Evolutionary conservation across 2,113 vertebrate genomes (phyloP).

Genomic region (Motacilla alba): DNA sequence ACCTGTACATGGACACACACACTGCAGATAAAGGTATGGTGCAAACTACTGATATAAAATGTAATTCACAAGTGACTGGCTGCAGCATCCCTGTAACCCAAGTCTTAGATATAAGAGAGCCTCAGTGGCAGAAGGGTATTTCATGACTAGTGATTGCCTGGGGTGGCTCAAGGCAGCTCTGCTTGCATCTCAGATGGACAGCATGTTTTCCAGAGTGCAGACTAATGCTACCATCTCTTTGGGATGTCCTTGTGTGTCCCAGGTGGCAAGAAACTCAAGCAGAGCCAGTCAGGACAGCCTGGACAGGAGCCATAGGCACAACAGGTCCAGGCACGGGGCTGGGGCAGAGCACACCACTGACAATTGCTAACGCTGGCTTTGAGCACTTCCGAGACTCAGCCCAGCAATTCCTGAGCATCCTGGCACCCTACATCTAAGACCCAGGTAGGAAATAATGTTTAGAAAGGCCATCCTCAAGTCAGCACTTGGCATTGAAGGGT

Average conservation of each 20-base stretch:
- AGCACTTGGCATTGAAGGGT: background rate
- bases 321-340: background rate
- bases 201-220: background rate
- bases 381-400: background rate
- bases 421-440: background rate
- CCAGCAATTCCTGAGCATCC: background rate
- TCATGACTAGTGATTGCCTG: background rate
- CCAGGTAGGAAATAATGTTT: background rate
- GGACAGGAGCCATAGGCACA: background rate
- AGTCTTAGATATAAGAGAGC: background rate
- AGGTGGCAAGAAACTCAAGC: background rate
- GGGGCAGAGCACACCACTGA: background rate
- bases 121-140: background rate
- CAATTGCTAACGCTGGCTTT: background rate
- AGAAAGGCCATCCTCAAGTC: background rate
- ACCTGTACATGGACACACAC: accelerated
- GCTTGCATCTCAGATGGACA: background rate
- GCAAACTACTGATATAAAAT: background rate
- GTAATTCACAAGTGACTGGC: background rate
- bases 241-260: background rate
- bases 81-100: accelerated
- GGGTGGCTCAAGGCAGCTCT: background rate
- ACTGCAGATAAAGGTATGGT: background rate
- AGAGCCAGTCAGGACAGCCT: background rate
- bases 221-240: background rate